Evolutionary conservation across 2,113 vertebrate genomes (phyloP).

Genomic region (Probosciger aterrimus): DNA sequence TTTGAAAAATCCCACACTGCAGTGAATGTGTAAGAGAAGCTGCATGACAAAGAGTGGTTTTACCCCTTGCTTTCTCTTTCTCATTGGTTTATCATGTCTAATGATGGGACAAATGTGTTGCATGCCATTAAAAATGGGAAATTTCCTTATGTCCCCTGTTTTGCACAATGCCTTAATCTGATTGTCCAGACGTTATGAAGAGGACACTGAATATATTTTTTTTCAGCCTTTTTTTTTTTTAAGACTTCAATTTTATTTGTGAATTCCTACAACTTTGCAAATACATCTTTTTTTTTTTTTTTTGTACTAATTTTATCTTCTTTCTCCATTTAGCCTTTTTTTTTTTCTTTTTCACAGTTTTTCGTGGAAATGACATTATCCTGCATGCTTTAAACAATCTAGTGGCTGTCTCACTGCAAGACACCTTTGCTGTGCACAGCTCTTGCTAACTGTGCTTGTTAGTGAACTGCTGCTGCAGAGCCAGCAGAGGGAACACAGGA

Average conservation of each 20-base stretch:
- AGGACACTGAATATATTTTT: slow-evolving; percentile 66
- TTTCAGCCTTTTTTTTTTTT: background rate
- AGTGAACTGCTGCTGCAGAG: background rate
- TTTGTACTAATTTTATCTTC: slow-evolving; percentile 57
- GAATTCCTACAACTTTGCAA: slow-evolving; percentile 49
- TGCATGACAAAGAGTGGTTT: slow-evolving; percentile 80
- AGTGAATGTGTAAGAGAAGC: slow-evolving; percentile 86
- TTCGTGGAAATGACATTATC: slow-evolving; percentile 51
- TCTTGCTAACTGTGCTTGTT: background rate
- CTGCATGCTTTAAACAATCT: slow-evolving; percentile 30
- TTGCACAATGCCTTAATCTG: slow-evolving; percentile 62
- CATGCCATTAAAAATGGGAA: slow-evolving; percentile 74
- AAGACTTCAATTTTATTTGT: slow-evolving; percentile 61
- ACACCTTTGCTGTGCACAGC: background rate
- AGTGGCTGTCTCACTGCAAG: background rate
- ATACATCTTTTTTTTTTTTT: background rate
- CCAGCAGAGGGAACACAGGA: slow-evolving; percentile 38
- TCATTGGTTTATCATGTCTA: slow-evolving; percentile 74
- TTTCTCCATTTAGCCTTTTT: slow-evolving; percentile 10
- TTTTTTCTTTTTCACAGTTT: slow-evolving; percentile 42
- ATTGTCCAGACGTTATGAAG: slow-evolving; percentile 63
- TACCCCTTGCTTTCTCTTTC: slow-evolving; percentile 78
- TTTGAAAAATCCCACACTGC: slow-evolving; percentile 83
- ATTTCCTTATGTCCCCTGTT: slow-evolving; percentile 64
- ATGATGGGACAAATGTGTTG: slow-evolving; percentile 73